These are phyloP conservation scores for Autographa gamma DNA, from an alignment of 2,888 invertebrate genomes.

Conservation along the genomic window DNA sequence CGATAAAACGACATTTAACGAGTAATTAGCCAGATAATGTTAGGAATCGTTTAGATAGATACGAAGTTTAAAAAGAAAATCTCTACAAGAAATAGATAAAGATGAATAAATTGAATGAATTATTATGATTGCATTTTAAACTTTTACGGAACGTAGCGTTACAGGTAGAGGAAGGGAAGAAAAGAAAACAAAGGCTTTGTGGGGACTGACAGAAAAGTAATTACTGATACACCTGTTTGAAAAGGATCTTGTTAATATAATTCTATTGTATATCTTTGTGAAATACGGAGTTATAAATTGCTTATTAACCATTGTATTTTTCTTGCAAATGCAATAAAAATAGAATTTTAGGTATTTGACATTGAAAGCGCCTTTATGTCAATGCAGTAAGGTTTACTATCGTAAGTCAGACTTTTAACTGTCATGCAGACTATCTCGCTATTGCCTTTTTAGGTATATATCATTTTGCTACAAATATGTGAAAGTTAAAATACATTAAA, in stretches of 20 bases:
- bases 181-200: conserved; percentile 46
- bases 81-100: conserved; percentile 46
- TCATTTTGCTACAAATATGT: too few relatives aligned
- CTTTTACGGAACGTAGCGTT: conserved; percentile 44
- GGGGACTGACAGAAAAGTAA: conserved; percentile 34
- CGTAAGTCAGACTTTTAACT: background rate
- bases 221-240: conserved; percentile 41
- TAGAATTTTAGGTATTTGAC: background rate
- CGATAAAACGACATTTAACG: conserved; percentile 48
- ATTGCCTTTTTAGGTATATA: background rate
- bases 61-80: conserved; percentile 30
- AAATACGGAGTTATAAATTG: conserved; percentile 1
- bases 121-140: conserved; percentile 57
- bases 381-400: background rate
- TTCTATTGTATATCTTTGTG: conserved; percentile 3
- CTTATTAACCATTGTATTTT: conserved; percentile 3
- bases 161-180: conserved; percentile 30
- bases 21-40: conserved; percentile 57
- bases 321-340: background rate
- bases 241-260: conserved; percentile 34
- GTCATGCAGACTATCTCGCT: background rate
- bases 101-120: conserved; percentile 41
- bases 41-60: conserved; percentile 42
- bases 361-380: background rate
- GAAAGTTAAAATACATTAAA: too few relatives aligned